Evolutionary conservation across 2,888 invertebrate genomes (phyloP).

Genomic region (Caradrina clavipalpis): DNA sequence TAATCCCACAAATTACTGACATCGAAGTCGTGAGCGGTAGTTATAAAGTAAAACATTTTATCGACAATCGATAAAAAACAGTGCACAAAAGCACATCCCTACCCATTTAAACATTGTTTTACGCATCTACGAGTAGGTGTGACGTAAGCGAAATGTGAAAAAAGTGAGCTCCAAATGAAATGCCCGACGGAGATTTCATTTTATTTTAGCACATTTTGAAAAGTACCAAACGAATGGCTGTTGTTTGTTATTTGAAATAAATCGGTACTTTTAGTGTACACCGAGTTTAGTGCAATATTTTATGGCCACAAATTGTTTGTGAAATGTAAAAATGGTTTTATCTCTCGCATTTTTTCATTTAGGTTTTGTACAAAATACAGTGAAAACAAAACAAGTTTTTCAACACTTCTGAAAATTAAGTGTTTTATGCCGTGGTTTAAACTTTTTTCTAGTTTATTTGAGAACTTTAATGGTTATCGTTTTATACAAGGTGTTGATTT

Average conservation of each 20-base stretch:
- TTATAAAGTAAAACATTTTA: not conserved
- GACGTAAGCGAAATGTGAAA: conserved; percentile 48
- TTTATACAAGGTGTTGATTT: no score
- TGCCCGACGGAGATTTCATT: conserved; percentile 36
- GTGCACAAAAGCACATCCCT: conserved; percentile 30
- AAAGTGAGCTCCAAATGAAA: conserved; percentile 42
- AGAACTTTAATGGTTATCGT: no score
- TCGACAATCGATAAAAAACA: conserved; percentile 28
- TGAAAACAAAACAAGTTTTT: conserved; percentile 1
- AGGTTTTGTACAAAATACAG: conserved; percentile 12
- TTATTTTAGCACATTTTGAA: conserved; percentile 54
- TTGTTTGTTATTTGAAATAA: conserved; percentile 52
- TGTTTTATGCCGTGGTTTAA: not conserved
- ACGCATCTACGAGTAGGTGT: conserved; percentile 49
- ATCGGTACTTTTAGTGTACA: conserved; percentile 49
- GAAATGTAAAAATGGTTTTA: conserved; percentile 21
- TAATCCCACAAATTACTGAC: no score
- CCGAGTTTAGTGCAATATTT: conserved; percentile 54
- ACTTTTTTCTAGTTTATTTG: not conserved
- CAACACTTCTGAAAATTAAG: not conserved
- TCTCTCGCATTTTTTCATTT: conserved; percentile 12
- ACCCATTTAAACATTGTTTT: conserved; percentile 52
- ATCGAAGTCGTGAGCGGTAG: no score
- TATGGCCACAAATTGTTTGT: conserved; percentile 25
- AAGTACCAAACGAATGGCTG: conserved; percentile 47